Percentiles rank a stretch among this genome's conserved stretches.
Conservation (phyloP, 2,888 invertebrate genomes). For the Pedicia rivosa region DNA sequence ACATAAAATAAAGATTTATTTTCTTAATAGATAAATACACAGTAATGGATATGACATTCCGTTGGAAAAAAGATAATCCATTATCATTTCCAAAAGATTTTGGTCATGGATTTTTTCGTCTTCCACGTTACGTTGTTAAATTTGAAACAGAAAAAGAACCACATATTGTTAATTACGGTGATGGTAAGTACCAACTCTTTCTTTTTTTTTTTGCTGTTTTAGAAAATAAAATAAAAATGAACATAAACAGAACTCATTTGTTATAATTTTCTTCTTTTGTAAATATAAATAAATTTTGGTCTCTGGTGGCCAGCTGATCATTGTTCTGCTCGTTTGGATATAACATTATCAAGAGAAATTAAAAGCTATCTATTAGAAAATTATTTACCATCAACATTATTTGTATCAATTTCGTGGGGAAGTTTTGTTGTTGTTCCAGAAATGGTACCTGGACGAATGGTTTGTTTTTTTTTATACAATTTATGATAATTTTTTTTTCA, state of each 20-base stretch:
- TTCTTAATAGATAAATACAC: conserved; percentile 40
- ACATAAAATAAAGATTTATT: neutral
- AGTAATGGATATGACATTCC: conserved; percentile 40
- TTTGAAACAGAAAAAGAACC: conserved; percentile 43
- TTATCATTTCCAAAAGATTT: conserved; percentile 36
- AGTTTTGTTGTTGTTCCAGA: conserved; percentile 49
- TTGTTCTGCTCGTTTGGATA: conserved; percentile 41
- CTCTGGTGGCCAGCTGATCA: conserved; percentile 38
- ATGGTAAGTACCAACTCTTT: conserved; percentile 34
- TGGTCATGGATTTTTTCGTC: conserved; percentile 36
- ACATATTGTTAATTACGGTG: conserved; percentile 44
- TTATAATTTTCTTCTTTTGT: neutral
- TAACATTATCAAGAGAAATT: conserved; percentile 42
- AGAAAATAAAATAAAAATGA: neutral
- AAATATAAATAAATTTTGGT: neutral
- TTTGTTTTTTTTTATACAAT: conserved; percentile 7
- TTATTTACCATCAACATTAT: conserved; percentile 44
- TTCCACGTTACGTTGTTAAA: conserved; percentile 46
- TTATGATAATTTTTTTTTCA: neutral
- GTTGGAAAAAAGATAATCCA: conserved; percentile 40
- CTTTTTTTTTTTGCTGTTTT: neutral
- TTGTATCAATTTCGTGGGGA: conserved; percentile 50
- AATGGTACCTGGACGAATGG: conserved; percentile 46
- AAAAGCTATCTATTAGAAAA: conserved; percentile 45
- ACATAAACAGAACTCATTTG: neutral